Percentiles rank a stretch among this genome's conserved stretches.
phyloP scores from a whole-genome alignment of 1,140 invertebrate species.

The Zaprionus capensis region DNA sequence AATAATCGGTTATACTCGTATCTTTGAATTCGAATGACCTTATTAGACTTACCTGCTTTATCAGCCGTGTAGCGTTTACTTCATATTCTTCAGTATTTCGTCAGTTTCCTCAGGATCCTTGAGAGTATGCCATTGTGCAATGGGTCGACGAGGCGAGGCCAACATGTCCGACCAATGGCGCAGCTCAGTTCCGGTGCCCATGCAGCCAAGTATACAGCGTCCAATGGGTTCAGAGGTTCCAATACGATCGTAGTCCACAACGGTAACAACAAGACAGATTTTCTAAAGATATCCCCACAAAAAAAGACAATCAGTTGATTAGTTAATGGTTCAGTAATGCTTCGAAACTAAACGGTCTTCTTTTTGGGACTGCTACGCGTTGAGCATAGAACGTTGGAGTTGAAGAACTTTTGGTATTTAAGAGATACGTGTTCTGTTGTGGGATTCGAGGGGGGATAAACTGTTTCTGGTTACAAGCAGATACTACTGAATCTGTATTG shows the following conservation, averaged over 20 bases:
- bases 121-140: slow-evolving; percentile 99
- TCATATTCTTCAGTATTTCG: slow-evolving; percentile 83
- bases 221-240: slow-evolving; percentile 99
- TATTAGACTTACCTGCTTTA: slow-evolving; percentile 47
- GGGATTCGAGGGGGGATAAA: slow-evolving; percentile 34
- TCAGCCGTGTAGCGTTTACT: slow-evolving; percentile 73
- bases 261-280: slow-evolving; percentile 98
- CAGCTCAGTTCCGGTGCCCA: slow-evolving; percentile 98
- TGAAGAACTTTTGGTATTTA: slow-evolving; percentile 63
- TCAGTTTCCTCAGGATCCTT: slow-evolving; percentile 98
- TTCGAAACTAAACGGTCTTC: slow-evolving; percentile 33
- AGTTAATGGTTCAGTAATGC: slow-evolving; percentile 26
- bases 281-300: slow-evolving; percentile 89
- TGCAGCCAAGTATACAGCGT: slow-evolving; percentile 98
- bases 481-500: slow-evolving; percentile 57
- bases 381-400: slow-evolving; percentile 49
- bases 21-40: not conserved
- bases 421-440: slow-evolving; percentile 64
- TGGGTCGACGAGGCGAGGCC: slow-evolving; percentile 98
- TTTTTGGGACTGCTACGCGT: slow-evolving; percentile 34
- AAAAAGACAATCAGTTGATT: slow-evolving; percentile 32
- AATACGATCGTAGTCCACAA: slow-evolving; percentile 99
- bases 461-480: slow-evolving; percentile 60
- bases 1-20: not conserved
- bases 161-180: slow-evolving; percentile 99